Conservation (phyloP, 2,888 invertebrate species). For the Helicoverpa assulta region DNA sequence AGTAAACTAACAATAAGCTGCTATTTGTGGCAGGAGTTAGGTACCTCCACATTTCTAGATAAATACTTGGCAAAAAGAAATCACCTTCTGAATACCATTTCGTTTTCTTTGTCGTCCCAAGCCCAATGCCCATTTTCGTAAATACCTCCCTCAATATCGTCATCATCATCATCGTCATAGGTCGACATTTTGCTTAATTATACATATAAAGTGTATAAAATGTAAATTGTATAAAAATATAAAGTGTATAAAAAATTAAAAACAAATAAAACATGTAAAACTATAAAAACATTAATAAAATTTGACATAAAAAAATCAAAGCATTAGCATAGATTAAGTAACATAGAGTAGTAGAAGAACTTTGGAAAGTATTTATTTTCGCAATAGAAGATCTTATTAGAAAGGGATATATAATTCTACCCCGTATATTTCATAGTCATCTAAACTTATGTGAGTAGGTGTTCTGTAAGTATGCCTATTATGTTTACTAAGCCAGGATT, state of each 20-base stretch:
- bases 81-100: slow-evolving; percentile 70
- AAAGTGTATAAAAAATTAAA: background rate
- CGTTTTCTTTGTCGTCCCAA: slow-evolving; percentile 69
- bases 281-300: slow-evolving; percentile 1
- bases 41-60: background rate
- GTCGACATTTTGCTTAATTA: slow-evolving; percentile 1
- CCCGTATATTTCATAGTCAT: no score
- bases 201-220: background rate
- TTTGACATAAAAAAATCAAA: background rate
- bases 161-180: slow-evolving; percentile 13
- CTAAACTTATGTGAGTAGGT: no score
- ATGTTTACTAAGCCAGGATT: no score
- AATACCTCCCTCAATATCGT: slow-evolving; percentile 62
- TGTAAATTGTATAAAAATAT: background rate
- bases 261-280: background rate
- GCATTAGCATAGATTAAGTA: background rate
- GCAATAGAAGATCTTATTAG: background rate
- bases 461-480: no score
- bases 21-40: background rate
- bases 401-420: background rate
- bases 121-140: slow-evolving; percentile 71
- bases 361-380: background rate
- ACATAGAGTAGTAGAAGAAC: background rate
- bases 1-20: background rate
- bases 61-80: background rate